Conservation (phyloP, 2,888 invertebrate genomes). For the Megalurothrips usitatus region DNA sequence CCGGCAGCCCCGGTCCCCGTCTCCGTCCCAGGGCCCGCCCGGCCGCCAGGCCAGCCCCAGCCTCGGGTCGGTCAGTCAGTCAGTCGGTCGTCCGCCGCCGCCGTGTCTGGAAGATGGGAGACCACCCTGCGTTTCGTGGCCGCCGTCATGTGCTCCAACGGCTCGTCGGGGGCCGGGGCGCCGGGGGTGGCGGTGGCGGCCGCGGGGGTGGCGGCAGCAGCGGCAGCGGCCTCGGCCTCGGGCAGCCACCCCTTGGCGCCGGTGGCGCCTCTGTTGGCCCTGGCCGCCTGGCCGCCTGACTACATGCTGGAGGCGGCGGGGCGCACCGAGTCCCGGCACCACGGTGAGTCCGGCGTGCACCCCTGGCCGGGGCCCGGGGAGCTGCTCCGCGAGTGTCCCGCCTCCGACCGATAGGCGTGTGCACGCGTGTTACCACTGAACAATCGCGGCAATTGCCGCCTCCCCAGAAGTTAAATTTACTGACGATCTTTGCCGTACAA, state of each 20-base stretch:
- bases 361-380: too few relatives aligned
- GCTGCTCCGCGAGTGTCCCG: too few relatives aligned
- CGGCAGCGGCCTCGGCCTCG: neutral
- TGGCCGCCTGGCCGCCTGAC: constrained; percentile 18
- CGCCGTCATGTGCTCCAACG: constrained; percentile 5
- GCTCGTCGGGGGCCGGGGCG: constrained; percentile 8
- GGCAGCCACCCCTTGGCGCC: neutral
- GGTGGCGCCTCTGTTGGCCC: neutral
- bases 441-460: too few relatives aligned
- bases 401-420: too few relatives aligned
- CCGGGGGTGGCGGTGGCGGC: neutral
- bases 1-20: neutral
- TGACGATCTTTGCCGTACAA: too few relatives aligned
- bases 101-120: constrained; percentile 12
- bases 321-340: neutral
- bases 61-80: neutral
- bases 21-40: too few relatives aligned
- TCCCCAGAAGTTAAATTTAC: too few relatives aligned
- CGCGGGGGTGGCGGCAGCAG: neutral
- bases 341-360: neutral
- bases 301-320: neutral
- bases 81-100: neutral
- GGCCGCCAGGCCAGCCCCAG: neutral
- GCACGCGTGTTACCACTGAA: too few relatives aligned
- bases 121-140: neutral